phyloP scores from a whole-genome alignment of 2,888 invertebrate genomes.

The Arctia plantaginis region DNA sequence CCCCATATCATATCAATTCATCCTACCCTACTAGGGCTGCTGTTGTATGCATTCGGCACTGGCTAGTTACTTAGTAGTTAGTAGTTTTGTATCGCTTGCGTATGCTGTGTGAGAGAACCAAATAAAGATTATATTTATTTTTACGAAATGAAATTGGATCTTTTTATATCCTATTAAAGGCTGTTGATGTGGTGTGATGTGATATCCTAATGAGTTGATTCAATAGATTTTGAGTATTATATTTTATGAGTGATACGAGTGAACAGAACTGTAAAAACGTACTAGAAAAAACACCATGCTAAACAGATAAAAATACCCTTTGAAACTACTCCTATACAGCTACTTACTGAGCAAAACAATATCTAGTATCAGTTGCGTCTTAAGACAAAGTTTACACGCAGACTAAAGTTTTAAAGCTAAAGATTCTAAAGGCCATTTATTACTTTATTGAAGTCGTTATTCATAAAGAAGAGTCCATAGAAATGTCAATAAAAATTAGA shows the following conservation, averaged over 20 bases:
- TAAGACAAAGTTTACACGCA: background rate
- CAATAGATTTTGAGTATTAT: too few species aligned
- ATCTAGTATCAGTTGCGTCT: background rate
- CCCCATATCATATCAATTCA: too few species aligned
- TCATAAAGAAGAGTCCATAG: background rate
- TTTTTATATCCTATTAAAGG: too few species aligned
- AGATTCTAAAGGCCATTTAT: background rate
- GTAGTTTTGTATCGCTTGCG: too few species aligned
- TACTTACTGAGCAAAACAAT: background rate
- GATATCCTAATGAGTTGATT: background rate
- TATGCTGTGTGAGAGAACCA: too few species aligned
- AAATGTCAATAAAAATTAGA: background rate
- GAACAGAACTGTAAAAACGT: too few species aligned
- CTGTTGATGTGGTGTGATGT: too few species aligned
- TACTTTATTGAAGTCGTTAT: background rate
- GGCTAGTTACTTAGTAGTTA: too few species aligned
- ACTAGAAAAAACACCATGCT: background rate
- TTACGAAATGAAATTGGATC: too few species aligned
- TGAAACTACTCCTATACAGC: background rate
- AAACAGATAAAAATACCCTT: background rate
- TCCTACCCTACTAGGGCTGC: too few species aligned
- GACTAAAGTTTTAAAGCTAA: background rate
- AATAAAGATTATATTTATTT: too few species aligned
- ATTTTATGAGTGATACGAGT: background rate
- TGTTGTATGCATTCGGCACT: too few species aligned